Base-by-base conservation (phyloP, 30 jellyfish, hydroid and myxozoan genomes). In the Sanderia malayensis region DNA sequence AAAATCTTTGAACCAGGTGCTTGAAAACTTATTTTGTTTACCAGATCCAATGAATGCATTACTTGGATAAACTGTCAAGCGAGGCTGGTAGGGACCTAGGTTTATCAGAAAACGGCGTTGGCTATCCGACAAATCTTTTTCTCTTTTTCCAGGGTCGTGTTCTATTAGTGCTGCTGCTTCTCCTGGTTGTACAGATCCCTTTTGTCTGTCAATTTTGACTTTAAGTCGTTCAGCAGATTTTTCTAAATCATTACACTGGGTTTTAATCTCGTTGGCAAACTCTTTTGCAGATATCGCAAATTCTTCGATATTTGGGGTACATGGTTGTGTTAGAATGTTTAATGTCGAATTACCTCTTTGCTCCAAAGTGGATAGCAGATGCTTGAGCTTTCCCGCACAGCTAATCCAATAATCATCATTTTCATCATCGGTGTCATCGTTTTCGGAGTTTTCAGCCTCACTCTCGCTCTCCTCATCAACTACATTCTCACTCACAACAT, bases 281-380 rank as follows among this genome's bases (percentile, higher is more conserved):
- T 61, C 73, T 61, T 20, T 22, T 28, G 47, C 73, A 61, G 73
- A 61, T 20, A 61, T 61, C 47, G 73, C 18, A 28, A 28, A 28
- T 53, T 61, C 46, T 22, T 22, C 47, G 47, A 61, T 20, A 61
- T 61, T 61, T 61, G 9, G 73, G 73, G 47, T 20, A 20, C 73
- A 21, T 7, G 18, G 46, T 15, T 61, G 52, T 61, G 46, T 28
- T 7, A 22, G 18, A 61, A 61, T 3, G 9, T 28, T 61, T 61
- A 55, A 6, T 15, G n/a, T n/a, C n/a, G n/a, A n/a, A n/a, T n/a
- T n/a, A n/a, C n/a, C n/a, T n/a, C n/a, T n/a, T n/a, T n/a, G n/a
- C n/a, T n/a, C n/a, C n/a, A n/a, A n/a, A n/a, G 67, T 55, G 67
- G 67, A 55, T 55, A 55, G 47, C 73, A 61, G 46, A 61, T 61